phyloP scores from a whole-genome alignment of 2,797 vertebrate genomes.

The Cyprinella venusta region DNA sequence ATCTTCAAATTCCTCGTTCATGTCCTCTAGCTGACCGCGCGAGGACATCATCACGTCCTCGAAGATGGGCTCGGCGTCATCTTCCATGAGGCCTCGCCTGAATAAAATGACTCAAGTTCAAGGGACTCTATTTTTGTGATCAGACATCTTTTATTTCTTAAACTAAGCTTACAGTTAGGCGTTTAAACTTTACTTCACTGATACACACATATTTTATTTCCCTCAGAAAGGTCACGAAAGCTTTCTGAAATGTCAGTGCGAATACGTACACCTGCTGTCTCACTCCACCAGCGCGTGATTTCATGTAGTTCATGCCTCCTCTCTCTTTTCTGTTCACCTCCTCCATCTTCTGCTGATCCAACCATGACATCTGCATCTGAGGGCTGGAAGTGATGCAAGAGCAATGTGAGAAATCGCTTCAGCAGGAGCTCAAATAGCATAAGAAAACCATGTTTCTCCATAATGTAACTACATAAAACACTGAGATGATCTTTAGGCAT shows the following conservation, averaged over 20 bases:
- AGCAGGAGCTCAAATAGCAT: not conserved
- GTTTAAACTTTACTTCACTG: too few species aligned
- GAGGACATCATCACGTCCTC: constrained; percentile 99
- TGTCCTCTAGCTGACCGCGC: constrained; percentile 96
- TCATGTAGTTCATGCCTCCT: constrained; percentile 98
- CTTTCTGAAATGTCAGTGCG: not conserved
- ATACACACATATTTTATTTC: too few species aligned
- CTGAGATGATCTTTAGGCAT: not conserved
- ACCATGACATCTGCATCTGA: constrained; percentile 99
- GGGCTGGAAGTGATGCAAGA: constrained; percentile 76
- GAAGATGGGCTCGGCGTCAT: constrained; percentile 98
- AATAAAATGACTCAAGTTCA: not conserved
- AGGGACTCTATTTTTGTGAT: not conserved
- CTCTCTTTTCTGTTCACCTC: constrained; percentile 97
- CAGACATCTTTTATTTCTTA: not conserved
- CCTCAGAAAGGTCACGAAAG: not conserved
- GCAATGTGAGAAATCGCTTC: not conserved
- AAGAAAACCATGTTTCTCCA: not conserved
- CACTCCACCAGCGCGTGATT: constrained; percentile 93
- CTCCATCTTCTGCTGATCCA: constrained; percentile 98
- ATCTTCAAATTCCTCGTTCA: constrained; percentile 99
- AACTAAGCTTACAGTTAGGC: not conserved
- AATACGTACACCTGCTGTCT: constrained; percentile 95
- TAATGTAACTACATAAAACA: not conserved
- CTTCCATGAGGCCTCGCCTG: constrained; percentile 98